A percentile compares a stretch with the other conserved stretches of the same genome.
These are phyloP conservation scores for Meriones psammophilus DNA, from an alignment of 2,797 vertebrate genomes.

Conservation along the genomic window DNA sequence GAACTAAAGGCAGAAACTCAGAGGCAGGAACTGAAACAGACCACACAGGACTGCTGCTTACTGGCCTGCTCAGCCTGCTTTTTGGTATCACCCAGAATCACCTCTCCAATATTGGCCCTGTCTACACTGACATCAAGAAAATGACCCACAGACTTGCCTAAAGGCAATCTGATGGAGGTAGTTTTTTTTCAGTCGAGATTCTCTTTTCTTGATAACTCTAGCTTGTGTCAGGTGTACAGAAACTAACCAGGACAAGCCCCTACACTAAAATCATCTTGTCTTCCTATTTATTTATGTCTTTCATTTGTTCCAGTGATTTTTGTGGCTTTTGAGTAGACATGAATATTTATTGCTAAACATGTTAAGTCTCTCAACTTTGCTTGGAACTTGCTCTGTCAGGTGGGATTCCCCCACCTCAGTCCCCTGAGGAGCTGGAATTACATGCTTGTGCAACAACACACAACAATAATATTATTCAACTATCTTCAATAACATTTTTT, in stretches of 20 bases:
- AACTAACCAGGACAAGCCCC: not conserved
- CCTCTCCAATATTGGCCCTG: not conserved
- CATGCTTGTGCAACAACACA: not conserved
- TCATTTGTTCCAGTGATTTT: constrained; percentile 27
- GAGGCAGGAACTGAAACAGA: not conserved
- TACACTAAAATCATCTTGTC: not conserved
- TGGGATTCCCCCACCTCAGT: not conserved
- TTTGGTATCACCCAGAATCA: not conserved
- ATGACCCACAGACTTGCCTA: not conserved
- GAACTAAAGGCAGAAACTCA: not conserved
- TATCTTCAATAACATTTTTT: not conserved
- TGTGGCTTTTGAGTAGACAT: not conserved
- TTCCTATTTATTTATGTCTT: constrained; percentile 37
- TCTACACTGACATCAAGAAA: not conserved
- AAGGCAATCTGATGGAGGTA: not conserved
- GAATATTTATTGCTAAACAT: not conserved
- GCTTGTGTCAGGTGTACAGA: not conserved
- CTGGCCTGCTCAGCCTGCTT: not conserved
- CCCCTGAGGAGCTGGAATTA: not conserved
- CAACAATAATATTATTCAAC: not conserved
- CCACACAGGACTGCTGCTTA: not conserved
- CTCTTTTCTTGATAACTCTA: not conserved
- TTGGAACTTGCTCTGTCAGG: not conserved
- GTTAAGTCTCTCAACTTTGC: not conserved
- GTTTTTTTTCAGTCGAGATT: not conserved